phyloP scores from a whole-genome alignment of 2,888 invertebrate species.

The Anoplius nigerrimus region DNA sequence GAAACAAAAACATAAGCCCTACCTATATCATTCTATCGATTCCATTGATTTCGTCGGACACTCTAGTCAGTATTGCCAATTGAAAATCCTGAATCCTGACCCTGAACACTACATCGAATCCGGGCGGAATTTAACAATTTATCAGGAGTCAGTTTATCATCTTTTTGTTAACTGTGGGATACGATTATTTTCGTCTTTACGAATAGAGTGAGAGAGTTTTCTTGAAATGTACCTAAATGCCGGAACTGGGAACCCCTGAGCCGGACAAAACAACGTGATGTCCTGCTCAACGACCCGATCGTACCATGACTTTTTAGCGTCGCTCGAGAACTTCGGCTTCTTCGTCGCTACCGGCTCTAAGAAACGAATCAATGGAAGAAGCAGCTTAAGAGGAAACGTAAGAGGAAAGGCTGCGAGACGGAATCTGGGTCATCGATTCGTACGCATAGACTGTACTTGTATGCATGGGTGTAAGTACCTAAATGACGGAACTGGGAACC shows the following conservation, averaged over 20 bases:
- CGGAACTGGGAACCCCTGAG: conserved; percentile 84
- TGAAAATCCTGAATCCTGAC: no score
- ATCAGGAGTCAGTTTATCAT: no score
- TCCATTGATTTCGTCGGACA: background rate
- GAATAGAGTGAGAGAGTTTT: no score
- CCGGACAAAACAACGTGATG: conserved; percentile 83
- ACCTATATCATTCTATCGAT: background rate
- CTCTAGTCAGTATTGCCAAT: no score
- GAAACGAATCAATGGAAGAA: background rate
- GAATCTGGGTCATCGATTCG: conserved; percentile 24
- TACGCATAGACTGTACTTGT: conserved; percentile 26
- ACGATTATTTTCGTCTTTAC: no score
- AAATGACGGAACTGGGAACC: conserved; percentile 81
- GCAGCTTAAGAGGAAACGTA: background rate
- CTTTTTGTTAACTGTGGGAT: no score
- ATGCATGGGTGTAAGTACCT: conserved; percentile 68
- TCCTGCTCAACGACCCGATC: conserved; percentile 80
- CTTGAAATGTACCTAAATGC: conserved; percentile 74
- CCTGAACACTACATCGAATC: conserved; percentile 28
- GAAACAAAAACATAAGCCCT: conserved; percentile 21
- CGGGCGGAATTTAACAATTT: no score
- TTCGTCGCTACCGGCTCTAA: conserved; percentile 53
- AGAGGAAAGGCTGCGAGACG: no score
- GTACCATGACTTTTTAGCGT: conserved; percentile 82
- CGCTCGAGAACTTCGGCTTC: conserved; percentile 81